Base-by-base conservation (phyloP, 2,888 invertebrate genomes). In the Athetis lepigone region DNA sequence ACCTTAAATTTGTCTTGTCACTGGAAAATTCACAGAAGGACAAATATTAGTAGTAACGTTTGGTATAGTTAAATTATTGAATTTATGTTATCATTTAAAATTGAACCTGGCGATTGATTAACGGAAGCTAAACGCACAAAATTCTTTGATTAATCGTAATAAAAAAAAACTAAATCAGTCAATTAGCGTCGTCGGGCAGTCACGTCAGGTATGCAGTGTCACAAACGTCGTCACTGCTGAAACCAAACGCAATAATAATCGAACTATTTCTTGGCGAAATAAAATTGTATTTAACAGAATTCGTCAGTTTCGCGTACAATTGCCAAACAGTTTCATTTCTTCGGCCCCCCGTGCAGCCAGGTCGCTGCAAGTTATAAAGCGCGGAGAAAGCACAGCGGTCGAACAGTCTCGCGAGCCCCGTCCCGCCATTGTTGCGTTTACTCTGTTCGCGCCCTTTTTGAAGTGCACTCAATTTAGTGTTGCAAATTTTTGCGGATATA, bases 291-390 rank as follows among this genome's bases (percentile, higher is more conserved):
- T 87, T 87, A 79, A 80, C 83, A 83, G 83, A 84, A 85, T 85
- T 86, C 84, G 87, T 88, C 66, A 85, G 88, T 88, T 90, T 90
- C 88, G 89, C 88, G 85, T 86, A 81, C 82, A 85, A 83, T 92
- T 92, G 90, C 88, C 87, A 92, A 90, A 91, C 83, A 78, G 88
- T 90, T 91, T 88, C 87, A 88, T 92, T 92, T 91, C 90, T 90
- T 89, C 85, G 86, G 84, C 88, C 89, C 92, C 90, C 90, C 88
- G 79, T 77, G 76, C 81, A 67, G 77, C 73, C 75, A 71, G 73
- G 67, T 61, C 59, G 75, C 70, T 79, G 83, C 89, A 90, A 85
- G 89, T 93, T 94, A 95, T 95, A 95, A 92, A 93, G 91, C 84
- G 85, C 66, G 87, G 94, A 92, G 94, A 95, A 94, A 94, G 94